These are phyloP conservation scores for Pseudopipra pipra DNA, from an alignment of 2,113 vertebrate genomes.

Conservation along the genomic window DNA sequence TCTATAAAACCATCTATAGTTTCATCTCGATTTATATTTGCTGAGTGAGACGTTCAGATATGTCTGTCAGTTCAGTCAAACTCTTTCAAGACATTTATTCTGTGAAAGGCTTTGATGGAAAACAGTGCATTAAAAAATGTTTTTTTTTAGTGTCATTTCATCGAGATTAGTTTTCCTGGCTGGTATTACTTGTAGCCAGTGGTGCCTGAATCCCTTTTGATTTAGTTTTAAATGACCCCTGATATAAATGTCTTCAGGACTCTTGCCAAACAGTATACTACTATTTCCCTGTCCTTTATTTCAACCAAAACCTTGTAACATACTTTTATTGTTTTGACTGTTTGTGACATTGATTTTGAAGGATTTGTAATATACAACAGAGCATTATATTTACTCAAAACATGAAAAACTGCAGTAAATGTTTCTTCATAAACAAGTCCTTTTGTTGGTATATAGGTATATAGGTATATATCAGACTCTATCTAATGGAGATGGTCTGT, in stretches of 20 bases:
- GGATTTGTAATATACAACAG: background rate
- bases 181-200: background rate
- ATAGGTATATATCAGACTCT: background rate
- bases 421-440: background rate
- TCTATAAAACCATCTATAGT: background rate
- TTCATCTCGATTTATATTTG: background rate
- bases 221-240: background rate
- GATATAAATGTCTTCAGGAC: background rate
- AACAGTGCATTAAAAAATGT: background rate
- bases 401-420: background rate
- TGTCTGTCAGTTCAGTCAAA: background rate
- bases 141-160: background rate
- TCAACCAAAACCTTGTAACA: background rate
- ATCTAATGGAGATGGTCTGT: background rate
- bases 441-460: background rate
- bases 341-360: background rate
- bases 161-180: background rate
- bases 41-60: background rate
- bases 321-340: background rate
- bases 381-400: background rate
- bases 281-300: background rate
- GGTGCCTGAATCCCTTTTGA: background rate
- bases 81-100: background rate
- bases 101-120: background rate
- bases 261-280: background rate